These are phyloP conservation scores for Bambusicola thoracicus DNA, from an alignment of 2,113 vertebrate species.

Conservation along the genomic window DNA sequence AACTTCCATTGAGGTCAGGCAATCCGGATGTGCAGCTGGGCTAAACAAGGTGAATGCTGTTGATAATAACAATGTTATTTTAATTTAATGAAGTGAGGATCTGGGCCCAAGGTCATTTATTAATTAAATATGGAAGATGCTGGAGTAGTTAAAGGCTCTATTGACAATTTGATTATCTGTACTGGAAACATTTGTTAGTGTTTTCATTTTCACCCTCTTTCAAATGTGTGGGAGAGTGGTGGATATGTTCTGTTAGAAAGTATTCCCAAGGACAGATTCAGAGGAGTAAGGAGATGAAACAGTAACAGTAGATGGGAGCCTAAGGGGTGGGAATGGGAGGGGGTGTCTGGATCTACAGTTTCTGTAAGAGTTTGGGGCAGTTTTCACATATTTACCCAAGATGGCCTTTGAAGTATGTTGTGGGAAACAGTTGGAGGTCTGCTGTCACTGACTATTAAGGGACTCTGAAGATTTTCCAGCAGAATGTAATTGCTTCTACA, in stretches of 20 bases:
- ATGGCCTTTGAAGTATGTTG: slow-evolving; percentile 54
- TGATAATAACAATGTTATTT: background rate
- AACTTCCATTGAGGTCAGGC: background rate
- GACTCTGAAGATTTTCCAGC: background rate
- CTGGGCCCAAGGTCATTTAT: background rate
- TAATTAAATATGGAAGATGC: background rate
- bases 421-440: slow-evolving; percentile 30
- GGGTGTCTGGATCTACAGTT: background rate
- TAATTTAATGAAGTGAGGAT: background rate
- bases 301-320: background rate
- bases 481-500: background rate
- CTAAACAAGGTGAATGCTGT: background rate
- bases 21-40: background rate
- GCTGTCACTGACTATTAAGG: background rate
- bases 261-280: background rate
- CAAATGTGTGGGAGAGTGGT: background rate
- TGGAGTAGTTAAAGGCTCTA: background rate
- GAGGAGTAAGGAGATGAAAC: background rate
- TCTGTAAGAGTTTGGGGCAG: slow-evolving; percentile 14
- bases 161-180: slow-evolving; percentile 22
- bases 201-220: slow-evolving; percentile 34
- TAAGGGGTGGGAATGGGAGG: background rate
- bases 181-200: slow-evolving; percentile 7
- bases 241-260: background rate
- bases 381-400: slow-evolving; percentile 64